phyloP scores from a whole-genome alignment of 2,888 invertebrate species.

The Macropis europaea region DNA sequence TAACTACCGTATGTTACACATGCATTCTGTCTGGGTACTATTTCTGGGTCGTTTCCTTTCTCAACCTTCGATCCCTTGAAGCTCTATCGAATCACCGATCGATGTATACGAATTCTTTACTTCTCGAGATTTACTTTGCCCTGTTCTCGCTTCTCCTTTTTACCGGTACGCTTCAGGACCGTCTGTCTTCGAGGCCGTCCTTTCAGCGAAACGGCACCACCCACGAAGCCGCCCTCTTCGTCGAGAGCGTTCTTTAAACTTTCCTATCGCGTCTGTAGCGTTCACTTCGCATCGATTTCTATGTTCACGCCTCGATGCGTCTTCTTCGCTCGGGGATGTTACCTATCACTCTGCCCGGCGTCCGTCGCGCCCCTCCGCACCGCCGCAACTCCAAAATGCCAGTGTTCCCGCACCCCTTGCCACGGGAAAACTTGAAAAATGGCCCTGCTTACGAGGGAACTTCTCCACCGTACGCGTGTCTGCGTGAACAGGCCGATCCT shows the following conservation, averaged over 20 bases:
- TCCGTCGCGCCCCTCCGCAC: slow-evolving; percentile 20
- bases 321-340: slow-evolving; percentile 50
- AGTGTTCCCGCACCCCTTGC: slow-evolving; percentile 26
- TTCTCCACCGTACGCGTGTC: slow-evolving; percentile 45
- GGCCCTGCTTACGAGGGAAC: slow-evolving; percentile 56
- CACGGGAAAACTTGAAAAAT: slow-evolving; percentile 56
- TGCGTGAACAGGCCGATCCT: slow-evolving; percentile 1
- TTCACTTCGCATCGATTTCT: slow-evolving; percentile 62
- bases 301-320: slow-evolving; percentile 60
- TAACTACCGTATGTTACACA: too few species aligned
- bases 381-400: slow-evolving; percentile 48
- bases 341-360: slow-evolving; percentile 27
- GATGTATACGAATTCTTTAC: slow-evolving; percentile 41
- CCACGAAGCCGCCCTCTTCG: slow-evolving; percentile 43
- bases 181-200: slow-evolving; percentile 29
- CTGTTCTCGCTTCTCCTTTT: not conserved
- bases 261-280: slow-evolving; percentile 47
- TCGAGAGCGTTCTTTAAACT: slow-evolving; percentile 59
- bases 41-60: too few species aligned
- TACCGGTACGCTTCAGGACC: slow-evolving; percentile 3
- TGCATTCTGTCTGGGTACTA: too few species aligned
- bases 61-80: too few species aligned
- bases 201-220: slow-evolving; percentile 29
- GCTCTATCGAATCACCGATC: slow-evolving; percentile 24
- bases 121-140: slow-evolving; percentile 54